Evolutionary conservation across 2,113 vertebrate genomes (phyloP).

Genomic region (Catagonus wagneri): DNA sequence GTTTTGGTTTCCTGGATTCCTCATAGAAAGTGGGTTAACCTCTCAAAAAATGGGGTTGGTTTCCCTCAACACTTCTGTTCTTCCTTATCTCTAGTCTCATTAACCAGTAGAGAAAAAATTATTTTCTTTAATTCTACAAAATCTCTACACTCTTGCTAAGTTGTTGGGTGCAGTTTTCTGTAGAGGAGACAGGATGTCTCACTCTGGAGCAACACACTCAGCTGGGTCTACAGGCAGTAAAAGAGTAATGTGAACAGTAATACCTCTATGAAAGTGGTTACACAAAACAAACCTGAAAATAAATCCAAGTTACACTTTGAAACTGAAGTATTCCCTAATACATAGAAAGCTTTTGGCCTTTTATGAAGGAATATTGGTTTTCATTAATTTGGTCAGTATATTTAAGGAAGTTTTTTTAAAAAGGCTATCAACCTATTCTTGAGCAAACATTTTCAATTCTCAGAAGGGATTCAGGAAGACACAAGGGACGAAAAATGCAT

Average conservation of each 20-base stretch:
- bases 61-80: neutral
- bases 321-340: neutral
- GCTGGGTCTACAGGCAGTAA: neutral
- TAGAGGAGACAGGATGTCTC: neutral
- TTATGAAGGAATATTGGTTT: neutral
- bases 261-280: neutral
- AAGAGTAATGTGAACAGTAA: neutral
- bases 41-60: neutral
- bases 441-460: neutral
- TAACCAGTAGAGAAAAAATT: neutral
- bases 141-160: neutral
- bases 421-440: neutral
- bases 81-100: neutral
- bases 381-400: neutral
- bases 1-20: neutral
- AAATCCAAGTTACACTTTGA: neutral
- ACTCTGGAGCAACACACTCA: neutral
- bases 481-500: neutral
- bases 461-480: neutral
- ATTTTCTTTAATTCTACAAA: neutral
- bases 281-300: neutral
- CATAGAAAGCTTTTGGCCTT: neutral
- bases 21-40: neutral
- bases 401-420: neutral
- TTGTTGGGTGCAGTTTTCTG: neutral